Evolutionary conservation across 1,140 invertebrate species (phyloP), one percentile per base, ranked within the genome.

Genomic region (Trichonephila clavipes): DNA sequence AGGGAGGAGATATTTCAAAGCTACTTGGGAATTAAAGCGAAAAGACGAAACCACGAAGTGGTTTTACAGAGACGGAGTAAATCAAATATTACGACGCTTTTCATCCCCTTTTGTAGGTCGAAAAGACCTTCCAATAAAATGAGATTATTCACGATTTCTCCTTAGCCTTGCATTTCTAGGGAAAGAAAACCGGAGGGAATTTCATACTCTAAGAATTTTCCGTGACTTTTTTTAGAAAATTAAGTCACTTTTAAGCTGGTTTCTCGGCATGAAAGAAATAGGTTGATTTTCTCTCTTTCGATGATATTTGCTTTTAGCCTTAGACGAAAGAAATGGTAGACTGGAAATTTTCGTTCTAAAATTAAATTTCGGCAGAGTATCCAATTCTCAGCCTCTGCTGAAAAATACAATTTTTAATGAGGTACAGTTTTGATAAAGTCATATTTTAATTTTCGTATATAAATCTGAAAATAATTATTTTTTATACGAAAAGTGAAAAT

Each of bases 181-280:
- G 10, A 88, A 83, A 85, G 51, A 85, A 85, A n/a, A 61, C 51
- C n/a, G 21, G 51, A 28, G 83, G n/a, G 86, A 64, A 34, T 64
- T 64, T 87, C 59, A 87, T 87, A 87, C 85, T 88, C 61, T 10
- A 64, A 88, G 86, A 88, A 88, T 66, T 64, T 88, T 88, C 34
- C 51, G 16, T 64, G 59, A 40, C 34, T 62, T 21, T 88, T 61
- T 88, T 34, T 40, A 18, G 86, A 88, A 66, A 66, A 88, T 88
- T 88, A 88, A 88, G 86, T 88, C 34, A 6, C 61, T 88, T 83
- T 51, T 83, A 59, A 83, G 44, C 19, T 83, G 40, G 34, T 82
- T 82, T 44, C 21, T 8, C 7, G 21, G 82, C 44, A 6, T 24
- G 51, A 58, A 44, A 3, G 24, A 77, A 77, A 77, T 77, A 40